Base-by-base conservation (phyloP, 2,797 vertebrate species). In the Tachyglossus aculeatus region DNA sequence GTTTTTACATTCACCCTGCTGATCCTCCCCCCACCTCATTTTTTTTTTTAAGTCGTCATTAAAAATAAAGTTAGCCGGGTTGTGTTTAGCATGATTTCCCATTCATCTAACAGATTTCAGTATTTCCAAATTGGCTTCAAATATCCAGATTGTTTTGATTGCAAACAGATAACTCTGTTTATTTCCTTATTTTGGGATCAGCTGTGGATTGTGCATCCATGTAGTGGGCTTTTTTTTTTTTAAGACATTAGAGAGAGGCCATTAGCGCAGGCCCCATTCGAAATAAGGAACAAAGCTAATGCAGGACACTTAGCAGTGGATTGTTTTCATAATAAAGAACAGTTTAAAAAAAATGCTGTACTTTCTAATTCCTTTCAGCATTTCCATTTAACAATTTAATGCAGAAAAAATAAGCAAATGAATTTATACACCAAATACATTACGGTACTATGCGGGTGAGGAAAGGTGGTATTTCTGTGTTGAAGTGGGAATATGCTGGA, bases 1-100 rank as follows among this genome's bases (percentile, higher is more conserved):
- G 73, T 91, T 92, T 90, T 91, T 92, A 92, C 91, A 91, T 87
- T 90, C 89, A 85, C 88, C 90, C 85, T 67, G 78, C 86, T 91
- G 89, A 89, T 89, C 85, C 86, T 63, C 27, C 33, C 68, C 68
- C 57, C 71, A 44, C 45, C 45, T 50, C 59, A 37, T 73, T 56
- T 77, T 85, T 78, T 80, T 55, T 41, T 56, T 45, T 84, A 87
- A 92, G 84, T 90, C 86, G 74, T 92, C 83, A 87, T 90, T 92
- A 90, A 88, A 89, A 90, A 90, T 91, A 91, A 92, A 93, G 88
- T 91, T 90, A 78, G 76, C 55, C 29, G 70, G 61, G 71, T 74
- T 83, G 5, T 86, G 82, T 88, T 88, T 88, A 89, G 74, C 80
- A 45, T 75, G 44, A 10, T 67, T 89, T 87, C 80, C 87, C 72